Evolutionary conservation across 2,888 invertebrate genomes (phyloP), one percentile per base, ranked within the genome.

Genomic region (Drosophila putrida): DNA sequence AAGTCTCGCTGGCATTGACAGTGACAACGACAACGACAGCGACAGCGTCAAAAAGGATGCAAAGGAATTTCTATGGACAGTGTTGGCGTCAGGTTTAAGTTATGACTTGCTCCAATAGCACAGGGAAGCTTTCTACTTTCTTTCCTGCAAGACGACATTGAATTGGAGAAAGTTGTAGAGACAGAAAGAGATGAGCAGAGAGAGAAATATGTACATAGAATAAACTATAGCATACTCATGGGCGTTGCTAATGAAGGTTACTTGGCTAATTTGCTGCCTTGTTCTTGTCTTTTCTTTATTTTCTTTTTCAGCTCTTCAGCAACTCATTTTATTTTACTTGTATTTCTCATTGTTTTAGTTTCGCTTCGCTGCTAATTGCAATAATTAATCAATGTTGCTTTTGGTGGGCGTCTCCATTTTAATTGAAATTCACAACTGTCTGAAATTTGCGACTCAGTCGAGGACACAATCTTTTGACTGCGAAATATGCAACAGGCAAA

Each of bases 361-460:
- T 31, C 25, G 31, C 44, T 54, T 31, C 10, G 13, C 39, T 33
- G 46, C 43, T 82, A 86, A 86, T 86, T 83, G 65, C 71, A 74
- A 70, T 75, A 80, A 83, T 82, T 78, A 68, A 80, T 78, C 76
- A 78, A 69, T 55, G 63, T 63, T 67, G 70, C 58, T 66, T 62
- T 66, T 46, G 8, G 10, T 55, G 44, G 49, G 50, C 46, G 60
- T 46, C 53, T 36, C 27, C 13, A 31, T 62, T 63, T 66, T 71
- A 75, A 75, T 75, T 75, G 67, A 57, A 58, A 47, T 35, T 54
- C 49, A 6, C 43, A 59, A 38, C 54, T 63, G 25, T 38, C 31
- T 20, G 41, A 51, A 31, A n/a, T 25, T 44, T 43, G 9, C 25
- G 41, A 4, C 25, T 13, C 13, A 28, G 36, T 9, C 31, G 38